Evolutionary conservation across 1,140 invertebrate species (phyloP).

Genomic region (Cyrtorhinus lividipennis): DNA sequence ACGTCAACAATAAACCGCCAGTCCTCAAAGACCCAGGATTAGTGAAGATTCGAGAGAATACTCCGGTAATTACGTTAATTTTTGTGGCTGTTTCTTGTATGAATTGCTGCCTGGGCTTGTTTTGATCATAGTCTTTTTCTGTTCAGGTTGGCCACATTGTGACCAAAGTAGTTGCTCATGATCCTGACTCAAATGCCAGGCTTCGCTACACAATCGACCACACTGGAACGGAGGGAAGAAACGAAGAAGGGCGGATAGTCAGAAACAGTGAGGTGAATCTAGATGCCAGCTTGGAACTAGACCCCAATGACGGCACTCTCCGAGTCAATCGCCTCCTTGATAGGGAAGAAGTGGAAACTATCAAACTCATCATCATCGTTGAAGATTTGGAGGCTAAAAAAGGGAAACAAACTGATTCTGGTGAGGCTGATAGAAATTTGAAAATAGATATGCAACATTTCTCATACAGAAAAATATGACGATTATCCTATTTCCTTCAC

Average conservation of each 20-base stretch:
- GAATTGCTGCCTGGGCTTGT: neutral
- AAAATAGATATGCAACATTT: slow-evolving; percentile 24
- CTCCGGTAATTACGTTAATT: slow-evolving; percentile 43
- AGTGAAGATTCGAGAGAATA: slow-evolving; percentile 58
- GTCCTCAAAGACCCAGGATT: slow-evolving; percentile 50
- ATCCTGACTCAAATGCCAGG: slow-evolving; percentile 61
- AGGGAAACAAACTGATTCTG: slow-evolving; percentile 51
- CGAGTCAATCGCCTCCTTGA: slow-evolving; percentile 38
- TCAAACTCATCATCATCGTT: slow-evolving; percentile 58
- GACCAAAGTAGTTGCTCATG: slow-evolving; percentile 52
- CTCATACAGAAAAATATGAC: neutral
- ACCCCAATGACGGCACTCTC: slow-evolving; percentile 48
- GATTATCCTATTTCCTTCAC: slow-evolving; percentile 15
- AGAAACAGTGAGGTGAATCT: slow-evolving; percentile 56
- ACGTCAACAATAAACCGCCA: slow-evolving; percentile 84
- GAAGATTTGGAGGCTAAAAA: slow-evolving; percentile 71
- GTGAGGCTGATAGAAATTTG: too few species aligned
- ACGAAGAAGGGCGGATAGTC: slow-evolving; percentile 59
- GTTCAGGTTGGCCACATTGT: slow-evolving; percentile 50
- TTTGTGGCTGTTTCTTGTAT: neutral
- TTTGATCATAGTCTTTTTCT: neutral
- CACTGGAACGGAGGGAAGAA: slow-evolving; percentile 54
- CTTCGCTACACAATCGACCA: slow-evolving; percentile 58
- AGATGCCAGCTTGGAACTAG: slow-evolving; percentile 52
- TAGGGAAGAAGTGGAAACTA: slow-evolving; percentile 66